Evolutionary conservation across 2,888 invertebrate species (phyloP), one percentile per base, ranked within the genome.

Genomic region (Lacanobia oleracea): DNA sequence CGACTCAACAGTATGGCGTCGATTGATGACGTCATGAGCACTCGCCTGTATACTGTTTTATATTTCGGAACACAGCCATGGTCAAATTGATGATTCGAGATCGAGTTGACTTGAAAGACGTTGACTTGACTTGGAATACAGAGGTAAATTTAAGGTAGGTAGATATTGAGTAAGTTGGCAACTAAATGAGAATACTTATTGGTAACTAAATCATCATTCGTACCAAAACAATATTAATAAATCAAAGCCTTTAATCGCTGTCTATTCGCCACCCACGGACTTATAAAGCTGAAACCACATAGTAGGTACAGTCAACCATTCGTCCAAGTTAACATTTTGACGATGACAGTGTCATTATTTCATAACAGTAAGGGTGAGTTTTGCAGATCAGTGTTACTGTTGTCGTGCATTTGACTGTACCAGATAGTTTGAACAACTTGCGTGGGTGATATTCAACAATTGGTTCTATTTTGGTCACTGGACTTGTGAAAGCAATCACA

Each of bases 371-470:
- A 66, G 16, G 12, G 1, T 8, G 45, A 10, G 5, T 45, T 45
- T 59, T 27, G 18, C 6, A n/a, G 43, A 9, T 21, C 9, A 66
- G 0, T 18, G 33, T 12, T 7, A 12, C 21, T 12, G 18, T 0
- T 12, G 8, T n/a, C 1, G 5, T 21, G 66, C 33, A 8, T 7
- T 66, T 60, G 60, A 66, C 33, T 1, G 16, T 60, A 66, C 21
- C 10, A 5, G 12, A 45, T 59, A 37, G 61, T 67, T 61, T 48
- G 37, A 61, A 18, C 50, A 51, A 18, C 12, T 65, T 21, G 54
- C 60, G 77, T 72, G 60, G 72, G 54, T 2, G 50, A 23, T 40
- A 40, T 72, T 50, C 64, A 57, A 48, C 62, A 57, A 64, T 72
- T 51, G 71, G 7, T 54, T 60, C 27, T 61, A 65, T 76, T 72